A percentile compares a stretch with the other conserved stretches of the same genome.
Conservation (phyloP, 2,797 vertebrate genomes). For the Percopsis omiscomaycus region DNA sequence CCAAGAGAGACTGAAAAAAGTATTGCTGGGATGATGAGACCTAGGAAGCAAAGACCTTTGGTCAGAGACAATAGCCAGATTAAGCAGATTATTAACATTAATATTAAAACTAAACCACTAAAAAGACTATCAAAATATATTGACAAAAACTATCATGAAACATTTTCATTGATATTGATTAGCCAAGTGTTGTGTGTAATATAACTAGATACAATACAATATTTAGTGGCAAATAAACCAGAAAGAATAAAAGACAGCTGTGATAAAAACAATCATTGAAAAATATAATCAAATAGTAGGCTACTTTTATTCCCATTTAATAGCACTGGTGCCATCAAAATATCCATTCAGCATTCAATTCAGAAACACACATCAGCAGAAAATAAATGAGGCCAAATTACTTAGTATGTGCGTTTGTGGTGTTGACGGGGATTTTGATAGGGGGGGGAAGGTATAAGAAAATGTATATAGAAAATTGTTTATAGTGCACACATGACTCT, state of each 20-base stretch:
- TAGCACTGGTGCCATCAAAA: conserved; percentile 50
- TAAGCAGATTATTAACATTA: conserved; percentile 69
- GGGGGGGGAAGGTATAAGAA: no score
- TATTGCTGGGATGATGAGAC: background rate
- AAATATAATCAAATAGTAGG: conserved; percentile 50
- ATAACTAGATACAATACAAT: background rate
- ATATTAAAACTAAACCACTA: conserved; percentile 67
- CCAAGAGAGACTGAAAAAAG: background rate
- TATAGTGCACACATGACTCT: no score
- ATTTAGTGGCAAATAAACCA: background rate
- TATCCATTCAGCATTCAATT: conserved; percentile 52
- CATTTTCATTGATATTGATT: background rate
- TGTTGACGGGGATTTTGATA: background rate
- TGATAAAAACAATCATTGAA: background rate
- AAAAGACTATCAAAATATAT: background rate
- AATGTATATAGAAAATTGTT: no score
- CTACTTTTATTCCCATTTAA: conserved; percentile 54
- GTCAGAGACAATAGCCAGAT: conserved; percentile 43
- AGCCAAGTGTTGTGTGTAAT: background rate
- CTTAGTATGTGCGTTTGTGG: conserved; percentile 22
- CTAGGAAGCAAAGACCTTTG: conserved; percentile 60
- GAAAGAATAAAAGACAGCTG: background rate
- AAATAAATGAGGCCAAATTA: conserved; percentile 41
- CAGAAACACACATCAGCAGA: conserved; percentile 38
- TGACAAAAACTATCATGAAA: no score